Conservation (phyloP, 2,113 vertebrate species). For the Lasiurus borealis region DNA sequence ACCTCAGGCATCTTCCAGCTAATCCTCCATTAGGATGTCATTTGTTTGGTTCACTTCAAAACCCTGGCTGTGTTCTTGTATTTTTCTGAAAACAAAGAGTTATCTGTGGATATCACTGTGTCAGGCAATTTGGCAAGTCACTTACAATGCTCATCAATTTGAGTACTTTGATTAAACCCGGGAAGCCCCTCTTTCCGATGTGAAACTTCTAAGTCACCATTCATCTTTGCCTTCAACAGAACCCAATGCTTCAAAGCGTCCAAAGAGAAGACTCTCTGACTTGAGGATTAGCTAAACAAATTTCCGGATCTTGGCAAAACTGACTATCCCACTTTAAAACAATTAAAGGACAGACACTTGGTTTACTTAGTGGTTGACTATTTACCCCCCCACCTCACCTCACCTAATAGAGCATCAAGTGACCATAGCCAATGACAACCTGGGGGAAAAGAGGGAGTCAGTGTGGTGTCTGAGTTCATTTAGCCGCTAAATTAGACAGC, state of each 20-base stretch:
- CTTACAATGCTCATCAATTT: conserved; percentile 74
- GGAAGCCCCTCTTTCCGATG: conserved; percentile 56
- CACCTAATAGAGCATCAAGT: fast-evolving
- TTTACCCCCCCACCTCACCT: neutral
- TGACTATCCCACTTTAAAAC: neutral
- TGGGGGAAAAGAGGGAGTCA: conserved; percentile 15
- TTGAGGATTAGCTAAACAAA: neutral
- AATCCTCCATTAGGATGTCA: conserved; percentile 71
- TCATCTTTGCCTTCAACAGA: conserved; percentile 53
- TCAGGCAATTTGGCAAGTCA: conserved; percentile 72
- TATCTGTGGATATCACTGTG: conserved; percentile 75
- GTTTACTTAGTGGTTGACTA: neutral
- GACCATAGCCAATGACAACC: neutral
- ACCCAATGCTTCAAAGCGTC: conserved; percentile 43
- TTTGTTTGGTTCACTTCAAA: conserved; percentile 78
- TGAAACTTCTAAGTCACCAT: conserved; percentile 49
- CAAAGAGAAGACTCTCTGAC: neutral
- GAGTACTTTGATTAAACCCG: conserved; percentile 76
- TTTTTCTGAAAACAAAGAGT: conserved; percentile 74
- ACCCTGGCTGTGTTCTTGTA: conserved; percentile 68
- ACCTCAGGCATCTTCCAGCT: conserved; percentile 60
- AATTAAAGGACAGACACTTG: neutral
- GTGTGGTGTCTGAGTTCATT: neutral
- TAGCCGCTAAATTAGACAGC: conserved; percentile 57
- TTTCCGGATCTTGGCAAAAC: conserved; percentile 24